Percentiles rank a stretch among this genome's conserved stretches.
Conservation (phyloP, 2,888 invertebrate genomes). For the Lasioglossum lativentre region DNA sequence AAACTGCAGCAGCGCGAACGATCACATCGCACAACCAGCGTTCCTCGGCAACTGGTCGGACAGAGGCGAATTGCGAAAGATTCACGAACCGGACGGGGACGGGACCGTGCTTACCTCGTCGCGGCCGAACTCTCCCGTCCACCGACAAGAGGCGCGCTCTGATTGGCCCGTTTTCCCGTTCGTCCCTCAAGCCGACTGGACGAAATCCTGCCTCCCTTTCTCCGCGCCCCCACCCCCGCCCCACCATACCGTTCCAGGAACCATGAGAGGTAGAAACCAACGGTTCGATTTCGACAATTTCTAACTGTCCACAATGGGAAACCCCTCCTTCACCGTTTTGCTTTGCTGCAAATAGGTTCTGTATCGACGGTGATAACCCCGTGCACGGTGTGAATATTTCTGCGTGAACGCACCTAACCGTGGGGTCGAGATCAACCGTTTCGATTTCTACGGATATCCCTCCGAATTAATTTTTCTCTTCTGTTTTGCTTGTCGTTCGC, state of each 20-base stretch:
- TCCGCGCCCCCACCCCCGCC: background rate
- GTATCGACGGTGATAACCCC: background rate
- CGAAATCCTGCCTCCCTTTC: slow-evolving; percentile 36
- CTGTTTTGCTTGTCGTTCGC: too few species aligned
- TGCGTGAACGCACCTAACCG: background rate
- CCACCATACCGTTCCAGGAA: background rate
- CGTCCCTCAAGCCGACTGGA: slow-evolving; percentile 37
- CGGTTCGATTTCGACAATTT: slow-evolving; percentile 1
- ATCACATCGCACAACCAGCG: slow-evolving; percentile 32
- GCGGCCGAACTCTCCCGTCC: slow-evolving; percentile 63
- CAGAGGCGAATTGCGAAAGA: slow-evolving; percentile 65
- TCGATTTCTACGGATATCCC: background rate
- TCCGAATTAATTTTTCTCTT: too few species aligned
- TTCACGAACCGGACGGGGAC: slow-evolving; percentile 40
- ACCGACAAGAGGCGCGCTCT: slow-evolving; percentile 34
- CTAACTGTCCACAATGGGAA: background rate
- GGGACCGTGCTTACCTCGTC: slow-evolving; percentile 46
- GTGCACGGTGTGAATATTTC: background rate
- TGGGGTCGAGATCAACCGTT: slow-evolving; percentile 13
- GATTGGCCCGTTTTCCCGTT: slow-evolving; percentile 55
- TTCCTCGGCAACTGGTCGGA: slow-evolving; percentile 65
- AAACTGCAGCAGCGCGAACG: slow-evolving; percentile 62
- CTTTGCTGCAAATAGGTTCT: slow-evolving; percentile 12
- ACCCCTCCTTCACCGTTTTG: background rate
- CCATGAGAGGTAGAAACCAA: slow-evolving; percentile 14